phyloP scores from a whole-genome alignment of 1,140 invertebrate species.

The Sycobia sp. region DNA sequence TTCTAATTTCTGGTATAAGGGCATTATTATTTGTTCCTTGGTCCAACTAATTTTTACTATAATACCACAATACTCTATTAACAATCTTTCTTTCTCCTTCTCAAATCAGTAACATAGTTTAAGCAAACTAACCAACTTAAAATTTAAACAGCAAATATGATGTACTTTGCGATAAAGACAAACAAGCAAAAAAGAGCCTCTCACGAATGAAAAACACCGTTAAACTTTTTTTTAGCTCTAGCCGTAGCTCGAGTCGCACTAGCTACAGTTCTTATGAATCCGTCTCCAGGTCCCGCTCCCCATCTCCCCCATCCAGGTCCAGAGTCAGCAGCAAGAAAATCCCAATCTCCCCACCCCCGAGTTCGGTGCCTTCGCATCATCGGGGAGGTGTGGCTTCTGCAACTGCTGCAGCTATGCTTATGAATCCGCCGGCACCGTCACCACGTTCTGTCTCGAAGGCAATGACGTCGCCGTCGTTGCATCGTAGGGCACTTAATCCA shows the following conservation, averaged over 20 bases:
- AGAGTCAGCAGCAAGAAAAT: conserved; percentile 52
- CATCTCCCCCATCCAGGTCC: conserved; percentile 61
- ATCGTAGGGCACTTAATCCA: conserved; percentile 57
- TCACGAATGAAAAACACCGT: conserved; percentile 32
- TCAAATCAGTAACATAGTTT: too few species aligned
- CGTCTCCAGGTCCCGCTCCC: conserved; percentile 65
- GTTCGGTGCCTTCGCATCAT: conserved; percentile 41
- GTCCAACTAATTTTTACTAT: too few species aligned
- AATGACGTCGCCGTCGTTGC: conserved; percentile 34
- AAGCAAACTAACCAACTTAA: not conserved
- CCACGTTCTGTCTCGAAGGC: conserved; percentile 51
- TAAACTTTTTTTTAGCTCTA: conserved; percentile 57
- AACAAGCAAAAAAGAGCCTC: conserved; percentile 15
- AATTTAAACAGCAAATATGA: too few species aligned
- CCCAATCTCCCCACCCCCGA: conserved; percentile 47
- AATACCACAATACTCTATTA: too few species aligned
- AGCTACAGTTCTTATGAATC: conserved; percentile 64
- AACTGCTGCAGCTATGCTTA: conserved; percentile 64
- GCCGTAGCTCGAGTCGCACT: conserved; percentile 62
- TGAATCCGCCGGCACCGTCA: conserved; percentile 73
- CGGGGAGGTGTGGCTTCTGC: conserved; percentile 7
- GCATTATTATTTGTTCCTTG: too few species aligned
- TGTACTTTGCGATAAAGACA: too few species aligned
- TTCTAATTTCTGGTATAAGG: too few species aligned
- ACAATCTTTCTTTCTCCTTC: too few species aligned